phyloP scores from a whole-genome alignment of 1,140 invertebrate genomes.

The Drosophila suzukii region DNA sequence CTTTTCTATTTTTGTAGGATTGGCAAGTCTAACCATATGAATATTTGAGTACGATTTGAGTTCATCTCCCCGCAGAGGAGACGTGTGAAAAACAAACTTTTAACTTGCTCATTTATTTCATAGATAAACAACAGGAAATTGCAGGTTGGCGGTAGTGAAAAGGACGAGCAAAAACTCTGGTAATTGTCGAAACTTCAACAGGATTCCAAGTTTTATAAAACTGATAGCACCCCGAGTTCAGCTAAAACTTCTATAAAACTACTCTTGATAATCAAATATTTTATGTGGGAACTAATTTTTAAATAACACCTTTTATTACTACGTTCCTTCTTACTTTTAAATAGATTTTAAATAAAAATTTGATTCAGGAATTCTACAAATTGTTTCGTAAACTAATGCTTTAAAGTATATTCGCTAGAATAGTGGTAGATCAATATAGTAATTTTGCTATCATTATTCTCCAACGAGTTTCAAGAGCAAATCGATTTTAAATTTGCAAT shows the following conservation, averaged over 20 bases:
- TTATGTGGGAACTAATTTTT: too few relatives aligned
- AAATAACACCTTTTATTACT: too few relatives aligned
- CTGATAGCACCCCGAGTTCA: background rate
- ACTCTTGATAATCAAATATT: too few relatives aligned
- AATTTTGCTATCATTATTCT: background rate
- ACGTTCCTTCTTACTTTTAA: too few relatives aligned
- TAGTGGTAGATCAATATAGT: too few relatives aligned
- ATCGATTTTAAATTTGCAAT: background rate
- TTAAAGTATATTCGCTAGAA: too few relatives aligned
- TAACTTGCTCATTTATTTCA: slow-evolving; percentile 19
- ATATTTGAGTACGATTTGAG: slow-evolving; percentile 33
- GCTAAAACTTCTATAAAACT: too few relatives aligned
- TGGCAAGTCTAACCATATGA: slow-evolving; percentile 13
- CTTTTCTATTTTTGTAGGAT: slow-evolving; percentile 10
- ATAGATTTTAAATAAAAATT: too few relatives aligned
- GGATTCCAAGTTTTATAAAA: background rate
- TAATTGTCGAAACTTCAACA: background rate
- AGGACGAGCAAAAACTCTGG: background rate
- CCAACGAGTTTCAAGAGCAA: background rate
- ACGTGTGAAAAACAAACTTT: slow-evolving; percentile 10
- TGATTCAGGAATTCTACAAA: too few relatives aligned
- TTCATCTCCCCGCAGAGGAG: background rate
- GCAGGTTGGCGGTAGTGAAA: background rate
- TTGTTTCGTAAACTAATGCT: background rate
- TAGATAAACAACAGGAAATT: background rate